These are phyloP conservation scores for Carettochelys insculpta DNA, from an alignment of 2,113 vertebrate species.

Conservation along the genomic window DNA sequence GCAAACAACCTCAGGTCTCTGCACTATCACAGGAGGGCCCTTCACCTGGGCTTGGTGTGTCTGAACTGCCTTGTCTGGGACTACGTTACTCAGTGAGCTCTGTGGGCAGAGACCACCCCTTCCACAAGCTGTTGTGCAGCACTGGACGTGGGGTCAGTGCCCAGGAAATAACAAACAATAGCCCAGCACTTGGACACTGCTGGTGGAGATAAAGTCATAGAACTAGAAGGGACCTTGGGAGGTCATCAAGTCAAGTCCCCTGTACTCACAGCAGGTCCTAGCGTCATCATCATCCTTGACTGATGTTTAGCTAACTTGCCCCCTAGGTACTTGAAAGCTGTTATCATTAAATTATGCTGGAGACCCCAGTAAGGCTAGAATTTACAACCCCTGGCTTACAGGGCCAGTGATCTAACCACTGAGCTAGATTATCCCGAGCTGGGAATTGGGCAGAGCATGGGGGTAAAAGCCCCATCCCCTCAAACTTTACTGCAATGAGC, in stretches of 20 bases:
- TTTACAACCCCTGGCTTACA: too few species aligned
- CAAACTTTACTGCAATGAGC: not conserved
- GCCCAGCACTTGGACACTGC: not conserved
- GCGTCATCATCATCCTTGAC: too few species aligned
- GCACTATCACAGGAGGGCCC: not conserved
- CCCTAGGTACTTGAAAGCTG: too few species aligned
- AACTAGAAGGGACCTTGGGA: too few species aligned
- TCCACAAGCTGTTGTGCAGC: not conserved
- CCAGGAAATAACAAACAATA: not conserved
- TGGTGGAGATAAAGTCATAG: too few species aligned
- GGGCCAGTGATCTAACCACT: too few species aligned
- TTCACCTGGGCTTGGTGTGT: not conserved
- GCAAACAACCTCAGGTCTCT: not conserved
- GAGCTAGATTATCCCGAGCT: not conserved
- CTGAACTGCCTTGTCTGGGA: not conserved
- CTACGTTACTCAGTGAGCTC: not conserved
- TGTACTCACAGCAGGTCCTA: too few species aligned
- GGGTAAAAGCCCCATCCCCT: not conserved
- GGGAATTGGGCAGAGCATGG: not conserved
- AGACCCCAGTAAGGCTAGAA: too few species aligned
- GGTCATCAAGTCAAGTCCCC: too few species aligned
- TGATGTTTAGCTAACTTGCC: too few species aligned
- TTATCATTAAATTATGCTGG: too few species aligned
- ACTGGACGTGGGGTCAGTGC: too few species aligned
- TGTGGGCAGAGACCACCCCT: not conserved